phyloP scores from a whole-genome alignment of 2,113 vertebrate genomes.

The Xiphias gladius region DNA sequence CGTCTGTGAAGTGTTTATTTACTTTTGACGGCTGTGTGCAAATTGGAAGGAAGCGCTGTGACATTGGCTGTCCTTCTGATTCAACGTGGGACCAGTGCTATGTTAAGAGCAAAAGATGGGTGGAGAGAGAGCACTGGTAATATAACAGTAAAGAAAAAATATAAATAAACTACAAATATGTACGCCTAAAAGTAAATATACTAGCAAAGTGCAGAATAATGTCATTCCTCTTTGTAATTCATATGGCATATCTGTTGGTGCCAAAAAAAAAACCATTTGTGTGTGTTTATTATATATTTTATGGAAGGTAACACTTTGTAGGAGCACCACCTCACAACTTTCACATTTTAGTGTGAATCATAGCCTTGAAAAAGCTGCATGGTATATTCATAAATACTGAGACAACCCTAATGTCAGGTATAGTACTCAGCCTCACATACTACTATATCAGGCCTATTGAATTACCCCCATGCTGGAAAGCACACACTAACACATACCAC shows the following conservation, averaged over 20 bases:
- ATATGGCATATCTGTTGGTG: neutral
- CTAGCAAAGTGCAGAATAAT: neutral
- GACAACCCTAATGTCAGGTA: neutral
- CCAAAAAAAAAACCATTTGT: neutral
- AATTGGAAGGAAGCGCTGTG: slow-evolving; percentile 67
- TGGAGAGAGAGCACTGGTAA: slow-evolving; percentile 16
- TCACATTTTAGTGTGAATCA: slow-evolving; percentile 18
- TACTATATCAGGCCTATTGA: too few relatives aligned
- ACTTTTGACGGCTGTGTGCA: slow-evolving; percentile 61
- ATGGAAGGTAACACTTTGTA: neutral
- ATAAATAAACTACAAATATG: slow-evolving; percentile 16
- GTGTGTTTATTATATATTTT: neutral
- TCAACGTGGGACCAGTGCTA: slow-evolving; percentile 34
- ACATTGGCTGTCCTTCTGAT: slow-evolving; percentile 72
- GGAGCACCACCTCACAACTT: neutral
- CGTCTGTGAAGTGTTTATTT: slow-evolving; percentile 73
- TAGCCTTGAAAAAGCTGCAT: neutral
- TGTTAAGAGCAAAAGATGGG: slow-evolving; percentile 32
- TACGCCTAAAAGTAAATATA: slow-evolving; percentile 1
- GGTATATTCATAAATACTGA: slow-evolving; percentile 12
- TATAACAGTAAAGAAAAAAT: neutral
- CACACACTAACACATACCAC: neutral
- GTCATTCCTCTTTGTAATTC: neutral
- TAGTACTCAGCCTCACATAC: neutral
- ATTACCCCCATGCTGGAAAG: neutral